Evolutionary conservation across 2,113 vertebrate species (phyloP).

Genomic region (Rhabdornis inornatus): DNA sequence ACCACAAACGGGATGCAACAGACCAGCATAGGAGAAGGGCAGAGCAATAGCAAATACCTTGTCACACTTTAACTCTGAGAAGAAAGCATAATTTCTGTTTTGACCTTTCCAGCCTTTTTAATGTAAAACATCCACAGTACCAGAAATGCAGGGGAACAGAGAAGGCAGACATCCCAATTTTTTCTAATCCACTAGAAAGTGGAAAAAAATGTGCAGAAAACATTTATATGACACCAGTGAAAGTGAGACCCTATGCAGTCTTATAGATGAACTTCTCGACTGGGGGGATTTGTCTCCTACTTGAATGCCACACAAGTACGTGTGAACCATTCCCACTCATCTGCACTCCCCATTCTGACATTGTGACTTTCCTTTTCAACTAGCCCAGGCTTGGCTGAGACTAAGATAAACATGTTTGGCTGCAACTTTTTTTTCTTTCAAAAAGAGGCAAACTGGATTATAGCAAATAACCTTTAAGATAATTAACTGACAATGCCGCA

Average conservation of each 20-base stretch:
- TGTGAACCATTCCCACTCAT: neutral
- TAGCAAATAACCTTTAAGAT: conserved; percentile 85
- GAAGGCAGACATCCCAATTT: neutral
- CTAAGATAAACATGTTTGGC: conserved; percentile 65
- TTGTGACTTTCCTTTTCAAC: conserved; percentile 21
- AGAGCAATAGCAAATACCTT: neutral
- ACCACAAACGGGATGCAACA: neutral
- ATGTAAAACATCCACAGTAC: neutral
- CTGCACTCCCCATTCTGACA: neutral
- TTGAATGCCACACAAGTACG: neutral
- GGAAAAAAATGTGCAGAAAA: neutral
- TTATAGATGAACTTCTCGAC: neutral
- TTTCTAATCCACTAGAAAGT: neutral
- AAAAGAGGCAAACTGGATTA: conserved; percentile 80
- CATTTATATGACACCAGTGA: neutral
- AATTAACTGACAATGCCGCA: conserved; percentile 84
- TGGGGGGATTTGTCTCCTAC: neutral
- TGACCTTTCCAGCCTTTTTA: neutral
- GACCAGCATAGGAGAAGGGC: neutral
- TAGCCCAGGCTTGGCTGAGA: conserved; percentile 28
- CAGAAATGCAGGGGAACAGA: neutral
- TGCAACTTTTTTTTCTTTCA: conserved; percentile 52
- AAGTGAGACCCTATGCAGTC: neutral
- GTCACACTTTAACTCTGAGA: neutral
- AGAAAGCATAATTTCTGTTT: neutral